phyloP scores from a whole-genome alignment of 2,113 vertebrate genomes.

The Mola mola region DNA sequence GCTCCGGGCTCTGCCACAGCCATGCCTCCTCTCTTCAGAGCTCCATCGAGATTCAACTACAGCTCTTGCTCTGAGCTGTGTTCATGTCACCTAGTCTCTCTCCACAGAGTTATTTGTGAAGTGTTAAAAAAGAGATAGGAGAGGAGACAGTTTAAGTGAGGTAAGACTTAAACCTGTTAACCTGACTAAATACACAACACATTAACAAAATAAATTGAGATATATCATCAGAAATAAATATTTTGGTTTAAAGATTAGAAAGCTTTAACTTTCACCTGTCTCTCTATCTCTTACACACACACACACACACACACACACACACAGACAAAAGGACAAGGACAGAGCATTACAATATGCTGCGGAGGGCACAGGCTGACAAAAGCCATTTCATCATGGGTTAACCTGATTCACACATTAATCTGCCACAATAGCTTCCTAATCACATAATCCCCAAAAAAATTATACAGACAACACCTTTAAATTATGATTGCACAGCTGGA shows the following conservation, averaged over 20 bases:
- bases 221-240: conserved; percentile 73
- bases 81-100: conserved; percentile 15
- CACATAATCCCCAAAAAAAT: conserved; percentile 78
- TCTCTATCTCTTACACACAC: conserved; percentile 4
- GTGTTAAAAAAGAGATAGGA: neutral
- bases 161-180: conserved; percentile 46
- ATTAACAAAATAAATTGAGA: conserved; percentile 72
- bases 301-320: conserved; percentile 14
- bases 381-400: conserved; percentile 79
- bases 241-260: conserved; percentile 62
- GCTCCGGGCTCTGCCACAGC: conserved; percentile 88
- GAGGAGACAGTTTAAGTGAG: conserved; percentile 17
- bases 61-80: conserved; percentile 51
- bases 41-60: conserved; percentile 53
- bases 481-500: conserved; percentile 80
- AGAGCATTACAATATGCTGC: conserved; percentile 42
- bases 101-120: conserved; percentile 9
- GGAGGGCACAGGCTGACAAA: conserved; percentile 75
- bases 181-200: conserved; percentile 39
- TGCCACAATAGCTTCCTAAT: conserved; percentile 79
- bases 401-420: conserved; percentile 78
- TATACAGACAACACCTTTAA: conserved; percentile 79
- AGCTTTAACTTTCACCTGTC: conserved; percentile 63
- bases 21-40: conserved; percentile 54
- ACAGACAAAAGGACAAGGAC: conserved; percentile 61